Conservation (phyloP, 1,140 invertebrate genomes). For the Brachionus koreanus region DNA sequence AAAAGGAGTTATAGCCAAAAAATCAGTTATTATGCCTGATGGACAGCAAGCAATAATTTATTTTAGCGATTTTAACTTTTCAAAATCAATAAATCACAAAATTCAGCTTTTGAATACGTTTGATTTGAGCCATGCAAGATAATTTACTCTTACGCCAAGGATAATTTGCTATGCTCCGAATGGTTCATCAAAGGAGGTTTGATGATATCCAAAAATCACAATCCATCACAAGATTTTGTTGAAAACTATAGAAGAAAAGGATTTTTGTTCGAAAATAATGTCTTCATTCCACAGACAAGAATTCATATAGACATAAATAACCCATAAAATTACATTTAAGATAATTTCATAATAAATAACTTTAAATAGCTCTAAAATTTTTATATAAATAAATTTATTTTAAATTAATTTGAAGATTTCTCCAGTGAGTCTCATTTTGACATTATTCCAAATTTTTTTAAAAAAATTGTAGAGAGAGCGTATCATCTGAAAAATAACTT, state of each 20-base stretch:
- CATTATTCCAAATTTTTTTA: too few relatives aligned
- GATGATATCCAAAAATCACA: background rate
- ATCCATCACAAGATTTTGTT: background rate
- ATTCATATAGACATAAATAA: too few relatives aligned
- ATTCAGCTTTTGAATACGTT: background rate
- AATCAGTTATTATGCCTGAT: background rate
- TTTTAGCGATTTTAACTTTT: background rate
- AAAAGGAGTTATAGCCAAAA: background rate
- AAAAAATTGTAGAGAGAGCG: too few relatives aligned
- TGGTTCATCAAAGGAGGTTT: background rate
- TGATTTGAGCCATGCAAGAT: background rate
- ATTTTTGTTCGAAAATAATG: background rate
- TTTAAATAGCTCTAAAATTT: too few relatives aligned
- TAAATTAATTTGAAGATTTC: too few relatives aligned
- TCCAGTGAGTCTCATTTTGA: too few relatives aligned
- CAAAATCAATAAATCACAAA: too few relatives aligned
- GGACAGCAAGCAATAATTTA: background rate
- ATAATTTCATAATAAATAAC: too few relatives aligned
- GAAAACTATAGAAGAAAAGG: background rate
- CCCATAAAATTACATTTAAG: too few relatives aligned
- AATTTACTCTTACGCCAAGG: background rate
- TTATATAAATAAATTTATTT: too few relatives aligned
- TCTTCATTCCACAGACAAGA: background rate
- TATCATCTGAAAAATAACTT: too few relatives aligned
- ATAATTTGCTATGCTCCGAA: background rate